Percentiles rank a stretch among this genome's conserved stretches.
Evolutionary conservation across 1,140 invertebrate genomes (phyloP).

Genomic region (Aethina tumida): DNA sequence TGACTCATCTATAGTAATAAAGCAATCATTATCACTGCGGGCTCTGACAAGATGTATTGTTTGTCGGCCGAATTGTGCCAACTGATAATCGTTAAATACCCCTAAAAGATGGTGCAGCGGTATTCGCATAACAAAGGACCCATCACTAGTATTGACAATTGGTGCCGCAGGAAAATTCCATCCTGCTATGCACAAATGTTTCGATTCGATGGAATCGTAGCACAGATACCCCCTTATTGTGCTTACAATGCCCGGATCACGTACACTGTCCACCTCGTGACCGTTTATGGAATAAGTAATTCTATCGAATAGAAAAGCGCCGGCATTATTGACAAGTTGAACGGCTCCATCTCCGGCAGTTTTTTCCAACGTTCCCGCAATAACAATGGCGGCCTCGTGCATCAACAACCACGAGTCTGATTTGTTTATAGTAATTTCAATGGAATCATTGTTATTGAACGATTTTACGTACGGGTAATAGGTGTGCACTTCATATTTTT

Average conservation of each 20-base stretch:
- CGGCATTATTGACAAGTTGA: conserved; percentile 1
- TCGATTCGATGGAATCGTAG: neutral
- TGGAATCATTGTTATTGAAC: conserved; percentile 8
- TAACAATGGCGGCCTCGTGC: conserved; percentile 3
- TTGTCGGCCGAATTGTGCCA: conserved; percentile 4
- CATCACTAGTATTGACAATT: conserved; percentile 1
- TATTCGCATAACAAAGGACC: conserved; percentile 4
- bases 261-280: conserved; percentile 4
- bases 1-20: conserved; percentile 1
- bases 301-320: conserved; percentile 8
- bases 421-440: conserved; percentile 12
- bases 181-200: conserved; percentile 5
- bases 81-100: conserved; percentile 9
- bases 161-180: conserved; percentile 3
- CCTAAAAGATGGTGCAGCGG: conserved; percentile 8
- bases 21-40: conserved; percentile 9
- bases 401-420: conserved; percentile 7
- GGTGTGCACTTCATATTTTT: conserved; percentile 5
- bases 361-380: conserved; percentile 5
- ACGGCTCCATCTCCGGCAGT: conserved; percentile 2
- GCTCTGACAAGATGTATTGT: conserved; percentile 6
- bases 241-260: conserved; percentile 5
- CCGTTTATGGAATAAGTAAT: conserved; percentile 4
- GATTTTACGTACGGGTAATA: conserved; percentile 10
- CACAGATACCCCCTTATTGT: conserved; percentile 6